Evolutionary conservation across 2,113 vertebrate species (phyloP), one percentile per base, ranked within the genome.

Genomic region (Corythornis madagascariensis): DNA sequence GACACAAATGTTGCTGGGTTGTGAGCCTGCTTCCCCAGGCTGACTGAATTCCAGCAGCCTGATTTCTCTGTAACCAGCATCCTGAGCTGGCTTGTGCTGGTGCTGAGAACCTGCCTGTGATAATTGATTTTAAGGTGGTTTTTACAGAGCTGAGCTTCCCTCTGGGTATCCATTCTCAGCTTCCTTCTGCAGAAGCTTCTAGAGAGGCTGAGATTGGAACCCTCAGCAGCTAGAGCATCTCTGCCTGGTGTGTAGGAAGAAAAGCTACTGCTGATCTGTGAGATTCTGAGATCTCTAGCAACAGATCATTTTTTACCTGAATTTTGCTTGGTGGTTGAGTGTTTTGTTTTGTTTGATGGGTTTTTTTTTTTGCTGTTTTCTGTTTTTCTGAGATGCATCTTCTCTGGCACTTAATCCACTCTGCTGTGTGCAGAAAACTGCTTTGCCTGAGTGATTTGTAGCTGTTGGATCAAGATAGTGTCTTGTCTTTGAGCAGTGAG

Each of bases 211-310:
- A 50, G 63, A 26, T 79, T n/a, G 48, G 53, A 85, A n/a, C 66
- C 16, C 13, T 22, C 1, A 2, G n/a, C 35, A 71, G 10, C 11
- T 47, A 6, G 18, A 60, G 21, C 8, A 4, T 11, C 28, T 75
- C 28, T 81, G n/a, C 20, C 14, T 84, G 48, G 2, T 7, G 1
- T 9, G 1, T 82, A 8, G 47, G 43, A 65, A 53, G 57, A 72
- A 64, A 61, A 19, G 31, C 11, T 59, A 1, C 5, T 45, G 48
- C 14, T 4, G 2, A 0, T 45, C 16, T 85, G 11, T 40, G 24
- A 56, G 25, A 28, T 55, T 42, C 24, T 82, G 56, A 38, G 38
- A 10, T 38, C 38, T 38, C 38, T 38, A 38, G 11, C 38, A 38
- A 38, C 38, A 38, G 38, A 38, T 38, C 38, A 38, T 38, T 38